phyloP scores from a whole-genome alignment of 2,888 invertebrate genomes.

The Drosophila kanekoi region DNA sequence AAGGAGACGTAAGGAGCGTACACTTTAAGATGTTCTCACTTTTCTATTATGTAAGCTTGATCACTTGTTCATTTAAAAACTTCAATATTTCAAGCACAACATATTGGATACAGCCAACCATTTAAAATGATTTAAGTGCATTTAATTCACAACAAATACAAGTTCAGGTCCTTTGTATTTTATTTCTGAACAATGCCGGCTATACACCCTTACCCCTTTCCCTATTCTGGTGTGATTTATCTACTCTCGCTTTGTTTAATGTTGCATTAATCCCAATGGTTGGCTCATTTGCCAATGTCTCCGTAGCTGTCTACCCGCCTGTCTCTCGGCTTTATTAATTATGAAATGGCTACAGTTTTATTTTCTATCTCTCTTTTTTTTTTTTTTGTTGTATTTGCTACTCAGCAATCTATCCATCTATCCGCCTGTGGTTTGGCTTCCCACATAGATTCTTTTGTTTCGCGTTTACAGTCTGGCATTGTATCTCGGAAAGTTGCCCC shows the following conservation, averaged over 20 bases:
- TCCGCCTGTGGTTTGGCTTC: constrained; percentile 41
- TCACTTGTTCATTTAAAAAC: too few species aligned
- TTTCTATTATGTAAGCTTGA: too few species aligned
- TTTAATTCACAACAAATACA: constrained; percentile 2
- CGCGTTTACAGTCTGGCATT: constrained; percentile 65
- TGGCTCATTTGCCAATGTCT: constrained; percentile 69
- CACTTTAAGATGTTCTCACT: too few species aligned
- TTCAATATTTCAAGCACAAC: too few species aligned
- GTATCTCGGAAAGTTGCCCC: constrained; percentile 32
- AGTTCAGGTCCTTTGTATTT: constrained; percentile 41
- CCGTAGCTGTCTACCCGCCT: constrained; percentile 26
- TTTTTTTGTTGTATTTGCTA: constrained; percentile 20
- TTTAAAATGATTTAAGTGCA: not conserved
- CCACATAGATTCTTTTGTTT: constrained; percentile 74
- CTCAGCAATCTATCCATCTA: constrained; percentile 60
- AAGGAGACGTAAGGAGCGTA: too few species aligned
- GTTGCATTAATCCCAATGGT: constrained; percentile 70
- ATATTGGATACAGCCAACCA: not conserved
- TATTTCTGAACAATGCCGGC: constrained; percentile 7
- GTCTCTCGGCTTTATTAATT: constrained; percentile 64
- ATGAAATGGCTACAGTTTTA: constrained; percentile 69
- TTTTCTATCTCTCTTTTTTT: constrained; percentile 25
- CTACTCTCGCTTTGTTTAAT: constrained; percentile 60
- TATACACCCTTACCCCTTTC: not conserved
- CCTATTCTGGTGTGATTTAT: constrained; percentile 29